Conservation (phyloP, 2,113 vertebrate genomes). For the Shinisaurus crocodilurus region DNA sequence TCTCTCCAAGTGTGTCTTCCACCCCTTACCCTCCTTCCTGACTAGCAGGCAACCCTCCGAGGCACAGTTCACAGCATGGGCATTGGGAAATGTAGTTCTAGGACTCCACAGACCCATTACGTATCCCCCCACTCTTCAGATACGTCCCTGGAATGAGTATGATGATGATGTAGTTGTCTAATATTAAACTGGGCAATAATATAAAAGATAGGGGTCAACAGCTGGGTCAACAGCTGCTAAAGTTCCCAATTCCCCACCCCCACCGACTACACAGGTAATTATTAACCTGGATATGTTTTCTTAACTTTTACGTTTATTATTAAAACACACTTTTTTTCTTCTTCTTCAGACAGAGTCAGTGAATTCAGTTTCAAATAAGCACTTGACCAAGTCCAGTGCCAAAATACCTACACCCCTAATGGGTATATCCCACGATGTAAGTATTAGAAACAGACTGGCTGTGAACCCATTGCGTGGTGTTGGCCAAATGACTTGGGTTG, state of each 20-base stretch:
- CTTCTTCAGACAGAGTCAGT: neutral
- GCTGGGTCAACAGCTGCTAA: conserved; percentile 59
- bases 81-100: no score
- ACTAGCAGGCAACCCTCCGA: no score
- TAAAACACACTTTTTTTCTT: neutral
- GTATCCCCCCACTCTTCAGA: conserved; percentile 18
- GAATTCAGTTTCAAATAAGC: conserved; percentile 46
- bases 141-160: conserved; percentile 59
- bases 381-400: conserved; percentile 42
- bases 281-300: conserved; percentile 55
- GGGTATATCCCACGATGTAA: conserved; percentile 10
- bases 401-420: neutral
- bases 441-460: conserved; percentile 3
- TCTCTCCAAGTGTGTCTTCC: no score
- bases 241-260: conserved; percentile 22
- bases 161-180: conserved; percentile 49
- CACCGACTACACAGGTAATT: conserved; percentile 44
- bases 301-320: conserved; percentile 58
- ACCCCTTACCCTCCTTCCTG: no score
- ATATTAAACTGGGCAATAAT: conserved; percentile 60
- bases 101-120: neutral
- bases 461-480: neutral
- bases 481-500: conserved; percentile 29
- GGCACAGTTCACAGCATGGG: no score
- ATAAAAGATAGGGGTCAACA: conserved; percentile 54